A percentile compares a stretch with the other conserved stretches of the same genome.
Evolutionary conservation across 2,888 invertebrate species (phyloP).

Genomic region (Leucophenga maculata): DNA sequence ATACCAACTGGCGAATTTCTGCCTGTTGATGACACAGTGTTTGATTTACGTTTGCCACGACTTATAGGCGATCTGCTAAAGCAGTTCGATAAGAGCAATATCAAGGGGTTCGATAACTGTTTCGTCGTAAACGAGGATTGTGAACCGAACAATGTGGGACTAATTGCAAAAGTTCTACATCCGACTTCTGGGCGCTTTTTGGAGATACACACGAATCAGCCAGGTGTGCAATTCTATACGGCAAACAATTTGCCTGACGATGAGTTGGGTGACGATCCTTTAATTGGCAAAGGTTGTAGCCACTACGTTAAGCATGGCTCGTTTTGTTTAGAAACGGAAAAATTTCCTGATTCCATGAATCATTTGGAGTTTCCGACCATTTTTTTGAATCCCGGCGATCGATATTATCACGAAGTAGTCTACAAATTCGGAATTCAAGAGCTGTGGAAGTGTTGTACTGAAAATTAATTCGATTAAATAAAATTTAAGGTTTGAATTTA

Average conservation of each 20-base stretch:
- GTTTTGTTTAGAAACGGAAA: conserved; percentile 92
- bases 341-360: conserved; percentile 91
- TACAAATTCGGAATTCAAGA: conserved; percentile 52
- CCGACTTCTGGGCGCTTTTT: conserved; percentile 81
- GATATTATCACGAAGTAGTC: conserved; percentile 53
- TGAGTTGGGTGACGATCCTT: conserved; percentile 72
- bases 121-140: conserved; percentile 50
- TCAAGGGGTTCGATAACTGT: conserved; percentile 56
- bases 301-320: conserved; percentile 84
- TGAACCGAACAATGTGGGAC: conserved; percentile 26
- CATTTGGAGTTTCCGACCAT: conserved; percentile 83
- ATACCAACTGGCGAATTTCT: conserved; percentile 83
- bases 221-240: conserved; percentile 93
- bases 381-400: conserved; percentile 80
- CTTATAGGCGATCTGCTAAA: conserved; percentile 79
- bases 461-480: conserved; percentile 26
- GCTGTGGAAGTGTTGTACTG: conserved; percentile 52
- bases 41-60: conserved; percentile 81
- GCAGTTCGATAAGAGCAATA: conserved; percentile 73
- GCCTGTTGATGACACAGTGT: conserved; percentile 68
- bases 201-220: conserved; percentile 88
- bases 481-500: too few relatives aligned
- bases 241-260: conserved; percentile 82
- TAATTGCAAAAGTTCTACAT: conserved; percentile 72
- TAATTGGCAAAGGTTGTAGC: conserved; percentile 81